Conservation (phyloP, 2,797 vertebrate genomes). For the Enteromius paludinosus region DNA sequence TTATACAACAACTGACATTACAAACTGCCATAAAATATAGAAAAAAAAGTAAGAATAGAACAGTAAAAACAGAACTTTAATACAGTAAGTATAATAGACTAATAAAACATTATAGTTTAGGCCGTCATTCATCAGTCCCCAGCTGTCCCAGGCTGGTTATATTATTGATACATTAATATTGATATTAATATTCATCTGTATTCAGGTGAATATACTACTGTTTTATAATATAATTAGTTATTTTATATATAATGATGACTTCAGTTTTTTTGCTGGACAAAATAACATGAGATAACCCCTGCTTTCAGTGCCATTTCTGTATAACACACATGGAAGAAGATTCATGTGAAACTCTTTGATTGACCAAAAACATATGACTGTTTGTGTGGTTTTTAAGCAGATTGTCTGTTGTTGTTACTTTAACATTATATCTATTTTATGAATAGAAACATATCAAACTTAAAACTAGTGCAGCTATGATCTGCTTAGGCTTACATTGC, state of each 20-base stretch:
- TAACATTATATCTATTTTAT: neutral
- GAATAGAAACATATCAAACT: too few relatives aligned
- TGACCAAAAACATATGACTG: neutral
- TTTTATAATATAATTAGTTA: too few relatives aligned
- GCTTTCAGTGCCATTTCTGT: too few relatives aligned
- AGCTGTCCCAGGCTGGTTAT: neutral
- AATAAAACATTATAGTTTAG: neutral
- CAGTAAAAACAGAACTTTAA: neutral
- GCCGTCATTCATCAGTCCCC: neutral
- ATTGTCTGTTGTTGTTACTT: neutral
- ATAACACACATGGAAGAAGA: neutral
- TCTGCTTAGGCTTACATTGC: too few relatives aligned
- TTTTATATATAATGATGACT: too few relatives aligned
- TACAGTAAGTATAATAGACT: neutral
- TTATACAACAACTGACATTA: neutral
- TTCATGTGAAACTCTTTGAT: neutral
- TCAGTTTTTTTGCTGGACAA: too few relatives aligned
- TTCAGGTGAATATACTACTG: neutral
- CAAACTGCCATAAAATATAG: neutral
- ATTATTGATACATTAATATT: neutral
- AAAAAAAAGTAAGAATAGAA: neutral
- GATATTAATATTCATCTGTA: neutral
- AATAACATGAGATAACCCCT: too few relatives aligned
- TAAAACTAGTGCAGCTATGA: too few relatives aligned
- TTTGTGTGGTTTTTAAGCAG: neutral